Percentiles rank a stretch among this genome's conserved stretches.
Conservation (phyloP, 2,888 invertebrate species). For the Rhagium mordax region DNA sequence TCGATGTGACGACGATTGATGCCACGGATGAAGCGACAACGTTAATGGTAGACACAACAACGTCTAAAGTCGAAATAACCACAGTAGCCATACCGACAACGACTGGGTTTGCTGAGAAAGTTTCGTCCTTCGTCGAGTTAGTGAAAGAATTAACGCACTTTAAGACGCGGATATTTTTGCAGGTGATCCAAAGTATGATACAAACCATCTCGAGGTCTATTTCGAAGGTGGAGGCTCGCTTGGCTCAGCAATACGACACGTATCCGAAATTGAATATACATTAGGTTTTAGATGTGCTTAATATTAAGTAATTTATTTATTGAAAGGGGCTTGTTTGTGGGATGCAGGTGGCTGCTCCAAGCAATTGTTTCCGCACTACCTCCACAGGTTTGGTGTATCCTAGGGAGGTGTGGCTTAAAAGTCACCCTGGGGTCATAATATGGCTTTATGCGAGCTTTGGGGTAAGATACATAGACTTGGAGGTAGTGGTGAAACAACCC, state of each 20-base stretch:
- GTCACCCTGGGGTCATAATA: no score
- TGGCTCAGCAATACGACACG: slow-evolving; percentile 58
- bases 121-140: slow-evolving; percentile 73
- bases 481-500: no score
- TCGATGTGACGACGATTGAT: slow-evolving; percentile 7
- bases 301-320: slow-evolving; percentile 7
- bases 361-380: no score
- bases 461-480: no score
- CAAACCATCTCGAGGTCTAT: slow-evolving; percentile 74
- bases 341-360: no score
- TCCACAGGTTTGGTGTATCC: no score
- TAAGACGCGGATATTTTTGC: slow-evolving; percentile 79
- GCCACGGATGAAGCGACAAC: slow-evolving; percentile 25
- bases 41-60: slow-evolving; percentile 20
- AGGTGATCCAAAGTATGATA: slow-evolving; percentile 79
- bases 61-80: slow-evolving; percentile 37
- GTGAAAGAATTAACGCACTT: slow-evolving; percentile 78
- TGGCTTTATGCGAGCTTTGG: no score
- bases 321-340: not conserved
- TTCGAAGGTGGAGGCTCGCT: slow-evolving; percentile 65
- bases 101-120: slow-evolving; percentile 48
- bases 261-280: slow-evolving; percentile 10
- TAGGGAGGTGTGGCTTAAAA: no score
- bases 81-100: slow-evolving; percentile 43
- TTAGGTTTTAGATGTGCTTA: no score